These are phyloP conservation scores for Melangyna quadrimaculata DNA, from an alignment of 2,888 invertebrate species.

Conservation along the genomic window DNA sequence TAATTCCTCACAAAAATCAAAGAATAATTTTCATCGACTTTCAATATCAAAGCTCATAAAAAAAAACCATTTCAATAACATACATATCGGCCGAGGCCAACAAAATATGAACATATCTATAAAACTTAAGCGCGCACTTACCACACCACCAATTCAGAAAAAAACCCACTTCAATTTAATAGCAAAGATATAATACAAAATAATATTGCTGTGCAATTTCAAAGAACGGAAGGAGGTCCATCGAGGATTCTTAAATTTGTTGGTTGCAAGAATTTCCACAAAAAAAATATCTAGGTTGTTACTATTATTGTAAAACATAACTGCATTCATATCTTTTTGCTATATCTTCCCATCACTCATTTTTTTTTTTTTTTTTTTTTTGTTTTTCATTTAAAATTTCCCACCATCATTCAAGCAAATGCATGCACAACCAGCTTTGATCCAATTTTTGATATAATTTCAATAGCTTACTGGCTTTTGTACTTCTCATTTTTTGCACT, in stretches of 20 bases:
- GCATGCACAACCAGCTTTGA: conserved; percentile 12
- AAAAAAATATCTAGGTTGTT: not conserved
- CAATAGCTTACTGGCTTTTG: conserved; percentile 7
- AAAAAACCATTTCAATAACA: no score
- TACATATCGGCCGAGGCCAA: not conserved
- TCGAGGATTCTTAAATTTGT: not conserved
- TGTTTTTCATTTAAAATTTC: not conserved
- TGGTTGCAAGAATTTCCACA: not conserved
- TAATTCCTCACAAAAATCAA: not conserved
- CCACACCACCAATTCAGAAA: not conserved
- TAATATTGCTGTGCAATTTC: not conserved
- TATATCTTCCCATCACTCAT: not conserved
- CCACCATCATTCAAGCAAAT: conserved; percentile 8
- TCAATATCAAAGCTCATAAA: not conserved
- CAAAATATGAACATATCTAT: not conserved
- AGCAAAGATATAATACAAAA: conserved; percentile 13
- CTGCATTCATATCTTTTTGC: not conserved
- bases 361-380: not conserved
- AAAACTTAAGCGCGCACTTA: not conserved
- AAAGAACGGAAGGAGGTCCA: conserved; percentile 12
- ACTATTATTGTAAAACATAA: not conserved
- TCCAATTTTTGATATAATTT: conserved; percentile 24
- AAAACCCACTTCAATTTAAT: not conserved
- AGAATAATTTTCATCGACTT: not conserved
- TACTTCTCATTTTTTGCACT: not conserved